Percentiles rank a stretch among this genome's conserved stretches.
phyloP scores from a whole-genome alignment of 2,888 invertebrate species.

The Cosmopolites sordidus region DNA sequence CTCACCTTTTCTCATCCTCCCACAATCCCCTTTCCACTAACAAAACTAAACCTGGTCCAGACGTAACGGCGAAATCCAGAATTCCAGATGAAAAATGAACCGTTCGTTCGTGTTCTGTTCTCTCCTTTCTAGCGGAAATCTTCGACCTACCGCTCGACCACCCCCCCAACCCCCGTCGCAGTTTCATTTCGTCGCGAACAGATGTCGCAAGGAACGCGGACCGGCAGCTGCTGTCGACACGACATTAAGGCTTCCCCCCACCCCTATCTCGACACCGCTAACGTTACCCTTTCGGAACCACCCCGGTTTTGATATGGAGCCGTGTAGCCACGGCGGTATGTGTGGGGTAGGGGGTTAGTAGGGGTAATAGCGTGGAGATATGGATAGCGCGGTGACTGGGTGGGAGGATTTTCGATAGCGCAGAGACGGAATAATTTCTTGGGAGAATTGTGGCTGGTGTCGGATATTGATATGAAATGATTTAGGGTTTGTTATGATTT shows the following conservation, averaged over 20 bases:
- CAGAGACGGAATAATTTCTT: background rate
- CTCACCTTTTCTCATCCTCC: no score
- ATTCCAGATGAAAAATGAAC: no score
- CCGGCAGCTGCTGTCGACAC: slow-evolving; percentile 40
- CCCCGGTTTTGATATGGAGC: slow-evolving; percentile 33
- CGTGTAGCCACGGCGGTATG: slow-evolving; percentile 16
- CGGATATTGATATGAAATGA: background rate
- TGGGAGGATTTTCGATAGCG: no score
- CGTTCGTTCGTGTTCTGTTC: no score
- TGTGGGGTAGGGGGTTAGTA: slow-evolving; percentile 10
- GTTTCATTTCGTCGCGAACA: slow-evolving; percentile 27
- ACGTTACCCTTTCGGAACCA: slow-evolving; percentile 40
- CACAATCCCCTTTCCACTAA: no score
- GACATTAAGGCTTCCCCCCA: slow-evolving; percentile 38
- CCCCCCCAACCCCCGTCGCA: background rate
- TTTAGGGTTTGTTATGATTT: no score
- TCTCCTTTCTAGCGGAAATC: no score
- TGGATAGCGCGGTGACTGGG: background rate
- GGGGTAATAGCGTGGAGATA: background rate
- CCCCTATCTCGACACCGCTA: slow-evolving; percentile 33
- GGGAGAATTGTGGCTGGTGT: background rate
- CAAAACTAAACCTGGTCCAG: no score
- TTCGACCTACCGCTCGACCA: no score
- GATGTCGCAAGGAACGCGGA: slow-evolving; percentile 34
- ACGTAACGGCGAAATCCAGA: no score